Base-by-base conservation (phyloP, 2,888 invertebrate genomes). In the Pheosia gnoma region DNA sequence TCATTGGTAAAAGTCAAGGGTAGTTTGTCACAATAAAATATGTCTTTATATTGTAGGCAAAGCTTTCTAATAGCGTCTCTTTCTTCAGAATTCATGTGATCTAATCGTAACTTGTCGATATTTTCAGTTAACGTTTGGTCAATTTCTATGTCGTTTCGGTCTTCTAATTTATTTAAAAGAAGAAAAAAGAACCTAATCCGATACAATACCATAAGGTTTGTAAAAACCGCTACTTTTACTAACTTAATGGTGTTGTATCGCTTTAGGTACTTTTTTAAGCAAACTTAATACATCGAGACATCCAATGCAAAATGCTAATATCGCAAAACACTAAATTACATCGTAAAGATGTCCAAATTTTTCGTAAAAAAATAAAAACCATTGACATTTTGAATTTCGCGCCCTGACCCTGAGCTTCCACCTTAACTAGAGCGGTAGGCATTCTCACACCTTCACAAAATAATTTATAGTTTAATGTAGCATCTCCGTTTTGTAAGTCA, bases 31-130 rank as follows among this genome's bases (percentile, higher is more conserved):
- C 62, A 66, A 60, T 80, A 72, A 67, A 84, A 82, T 53, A 83
- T 77, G 47, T 84, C 80, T 7, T 66, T 63, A 66, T 68, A 81
- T 66, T 82, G 66, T 0, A 49, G 25, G 39, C 77, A 75, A 11
- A 80, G 55, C 39, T 74, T 63, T 36, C 58, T 8, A 25, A 82
- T 69, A 13, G 38, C 9, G 8, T 62, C 8, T 52, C 59, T 62
- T 75, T 84, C 81, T 65, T 82, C 79, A 0, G 57, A 7, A 58
- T 81, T 81, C 54, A 77, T 66, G 54, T 80, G 76, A 13, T 75
- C 68, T 41, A 66, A 38, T 58, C 71, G 58, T 39, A 71, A 39
- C 39, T 57, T 60, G 3, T 5, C 6, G 0, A 60, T 7, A 51
- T 60, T 60, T 7, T 56, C 51, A 3, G 13, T 41, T 56, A 56